These are phyloP conservation scores for Cyprinella venusta DNA, from an alignment of 2,797 vertebrate genomes.

Conservation along the genomic window DNA sequence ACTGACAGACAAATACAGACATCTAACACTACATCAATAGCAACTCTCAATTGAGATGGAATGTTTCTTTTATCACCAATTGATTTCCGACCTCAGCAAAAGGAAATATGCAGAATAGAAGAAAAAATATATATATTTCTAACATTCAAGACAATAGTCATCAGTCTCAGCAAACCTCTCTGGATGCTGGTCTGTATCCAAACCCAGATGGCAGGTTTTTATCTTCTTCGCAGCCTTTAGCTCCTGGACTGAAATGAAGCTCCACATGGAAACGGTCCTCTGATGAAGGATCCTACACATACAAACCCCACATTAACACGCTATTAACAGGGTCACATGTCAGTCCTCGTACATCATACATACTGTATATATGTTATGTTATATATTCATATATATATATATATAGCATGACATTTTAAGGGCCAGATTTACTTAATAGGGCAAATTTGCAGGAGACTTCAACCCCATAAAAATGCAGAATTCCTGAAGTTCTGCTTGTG, in stretches of 20 bases:
- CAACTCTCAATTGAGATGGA: background rate
- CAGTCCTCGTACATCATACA: too few species aligned
- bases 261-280: conserved; percentile 91
- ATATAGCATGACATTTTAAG: too few species aligned
- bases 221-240: conserved; percentile 90
- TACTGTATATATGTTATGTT: too few species aligned
- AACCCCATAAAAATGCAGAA: too few species aligned
- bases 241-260: conserved; percentile 89
- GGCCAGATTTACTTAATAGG: too few species aligned
- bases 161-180: conserved; percentile 76
- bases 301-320: background rate
- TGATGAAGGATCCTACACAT: conserved; percentile 81
- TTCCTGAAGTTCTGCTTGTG: too few species aligned
- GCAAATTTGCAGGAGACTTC: too few species aligned
- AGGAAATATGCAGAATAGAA: background rate
- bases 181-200: conserved; percentile 88
- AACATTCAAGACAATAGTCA: background rate
- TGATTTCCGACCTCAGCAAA: background rate
- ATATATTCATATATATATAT: too few species aligned
- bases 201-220: conserved; percentile 89
- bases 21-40: background rate
- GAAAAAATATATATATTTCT: background rate
- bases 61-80: background rate
- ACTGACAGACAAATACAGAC: background rate
- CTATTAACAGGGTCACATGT: background rate